Percentiles rank a stretch among this genome's conserved stretches.
Conservation (phyloP, 1,140 invertebrate species). For the Gonioctena quinquepunctata region DNA sequence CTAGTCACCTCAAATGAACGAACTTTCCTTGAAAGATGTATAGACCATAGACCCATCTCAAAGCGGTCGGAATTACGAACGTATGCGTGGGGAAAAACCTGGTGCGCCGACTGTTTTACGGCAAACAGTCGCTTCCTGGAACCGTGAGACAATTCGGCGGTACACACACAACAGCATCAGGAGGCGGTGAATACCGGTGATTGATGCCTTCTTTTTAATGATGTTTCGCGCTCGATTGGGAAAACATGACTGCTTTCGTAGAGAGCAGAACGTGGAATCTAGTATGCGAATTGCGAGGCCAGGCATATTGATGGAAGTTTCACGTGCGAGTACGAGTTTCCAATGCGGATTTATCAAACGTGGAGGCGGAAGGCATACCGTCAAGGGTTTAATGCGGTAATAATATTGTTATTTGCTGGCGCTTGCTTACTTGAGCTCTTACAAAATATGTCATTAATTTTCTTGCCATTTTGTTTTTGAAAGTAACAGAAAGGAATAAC, state of each 20-base stretch:
- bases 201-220: constrained; percentile 2
- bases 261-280: background rate
- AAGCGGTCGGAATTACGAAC: background rate
- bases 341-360: no score
- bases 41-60: background rate
- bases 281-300: background rate
- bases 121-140: background rate
- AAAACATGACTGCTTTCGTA: background rate
- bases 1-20: background rate
- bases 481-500: no score
- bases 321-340: background rate
- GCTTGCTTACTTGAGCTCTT: no score
- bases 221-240: background rate
- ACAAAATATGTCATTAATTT: no score
- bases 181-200: background rate
- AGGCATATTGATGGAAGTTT: background rate
- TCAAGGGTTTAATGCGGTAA: no score
- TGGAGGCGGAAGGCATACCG: no score
- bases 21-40: background rate
- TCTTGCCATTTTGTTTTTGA: no score
- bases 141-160: background rate
- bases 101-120: background rate
- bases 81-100: background rate
- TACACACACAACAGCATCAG: background rate
- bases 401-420: no score